Base-by-base conservation (phyloP, 2,797 vertebrate species). In the Pogoniulus pusillus region DNA sequence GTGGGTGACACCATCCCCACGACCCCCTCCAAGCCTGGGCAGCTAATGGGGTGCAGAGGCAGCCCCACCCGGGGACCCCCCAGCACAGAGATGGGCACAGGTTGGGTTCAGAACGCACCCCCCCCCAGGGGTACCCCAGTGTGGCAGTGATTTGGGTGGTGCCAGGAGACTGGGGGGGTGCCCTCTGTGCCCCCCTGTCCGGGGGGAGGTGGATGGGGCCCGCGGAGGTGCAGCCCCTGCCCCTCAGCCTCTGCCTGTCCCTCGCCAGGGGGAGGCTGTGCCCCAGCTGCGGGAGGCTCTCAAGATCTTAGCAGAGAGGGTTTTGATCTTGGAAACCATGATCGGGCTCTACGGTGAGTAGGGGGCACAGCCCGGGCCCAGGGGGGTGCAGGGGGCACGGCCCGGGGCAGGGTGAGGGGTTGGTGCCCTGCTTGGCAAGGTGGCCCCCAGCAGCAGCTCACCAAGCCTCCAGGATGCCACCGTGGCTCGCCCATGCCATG, bases 241-340 rank as follows among this genome's bases (percentile, higher is more conserved):
- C 39, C 16, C 64, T 51, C 5, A 78, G 3, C 98, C 98, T 97
- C 90, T 98, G 98, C 98, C 98, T 98, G 97, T 99, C 97, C 98
- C 96, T 98, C 96, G 97, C 93, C 99, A 99, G 99, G 99, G 99
- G 98, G 99, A 99, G 98, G 99, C 99, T 93, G 99, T 99, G 98
- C 99, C 99, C 98, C 99, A 99, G 97, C 99, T 99, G 98, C 99
- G 99, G 93, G 99, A 99, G 98, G 99, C 99, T 82, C 98, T 99
- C 98, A 99, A 99, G 99, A 99, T 99, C 98, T 99, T 99, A 99
- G 99, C 99, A 45, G 99, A 99, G 97, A 98, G 99, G 98, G 99
- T 99, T 98, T 99, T 99, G 98, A 99, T 99, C 98, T 98, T 99
- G 97, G 99, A 99, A 98, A 99, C 99, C 98, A 99, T 99, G 99